Evolutionary conservation across 2,888 invertebrate species (phyloP).

Genomic region (Drosophila yooni): DNA sequence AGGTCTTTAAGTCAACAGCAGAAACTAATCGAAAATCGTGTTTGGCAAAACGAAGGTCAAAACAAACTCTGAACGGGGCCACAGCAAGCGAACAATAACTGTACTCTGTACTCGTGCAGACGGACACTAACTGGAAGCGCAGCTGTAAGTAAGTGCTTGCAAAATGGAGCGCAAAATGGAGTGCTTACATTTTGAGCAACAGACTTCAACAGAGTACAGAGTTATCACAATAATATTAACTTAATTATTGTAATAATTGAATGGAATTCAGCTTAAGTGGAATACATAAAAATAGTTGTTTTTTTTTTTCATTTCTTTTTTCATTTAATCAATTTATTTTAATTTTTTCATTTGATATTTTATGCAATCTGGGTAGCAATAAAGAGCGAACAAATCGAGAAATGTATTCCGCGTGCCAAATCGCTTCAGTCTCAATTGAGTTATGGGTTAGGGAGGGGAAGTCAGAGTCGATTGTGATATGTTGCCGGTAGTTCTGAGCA

Average conservation of each 20-base stretch:
- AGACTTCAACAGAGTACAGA: neutral
- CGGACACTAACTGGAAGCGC: neutral
- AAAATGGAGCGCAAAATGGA: neutral
- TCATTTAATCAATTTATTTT: neutral
- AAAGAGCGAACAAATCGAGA: neutral
- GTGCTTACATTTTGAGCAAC: neutral
- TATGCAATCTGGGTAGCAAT: neutral
- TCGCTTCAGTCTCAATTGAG: neutral
- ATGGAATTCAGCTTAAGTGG: neutral
- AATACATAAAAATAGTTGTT: neutral
- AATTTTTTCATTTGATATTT: neutral
- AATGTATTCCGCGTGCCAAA: neutral
- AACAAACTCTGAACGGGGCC: neutral
- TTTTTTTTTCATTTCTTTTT: neutral
- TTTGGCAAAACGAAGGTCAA: constrained; percentile 13
- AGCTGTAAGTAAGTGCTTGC: neutral
- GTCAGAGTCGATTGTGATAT: neutral
- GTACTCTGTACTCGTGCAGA: neutral
- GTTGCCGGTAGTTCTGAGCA: neutral
- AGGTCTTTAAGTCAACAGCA: neutral
- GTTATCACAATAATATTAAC: neutral
- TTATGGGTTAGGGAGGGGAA: neutral
- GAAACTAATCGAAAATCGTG: constrained; percentile 2
- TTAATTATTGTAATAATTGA: neutral
- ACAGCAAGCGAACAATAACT: constrained; percentile 2